Conservation (phyloP, 2,113 vertebrate genomes). For the Antennarius striatus region DNA sequence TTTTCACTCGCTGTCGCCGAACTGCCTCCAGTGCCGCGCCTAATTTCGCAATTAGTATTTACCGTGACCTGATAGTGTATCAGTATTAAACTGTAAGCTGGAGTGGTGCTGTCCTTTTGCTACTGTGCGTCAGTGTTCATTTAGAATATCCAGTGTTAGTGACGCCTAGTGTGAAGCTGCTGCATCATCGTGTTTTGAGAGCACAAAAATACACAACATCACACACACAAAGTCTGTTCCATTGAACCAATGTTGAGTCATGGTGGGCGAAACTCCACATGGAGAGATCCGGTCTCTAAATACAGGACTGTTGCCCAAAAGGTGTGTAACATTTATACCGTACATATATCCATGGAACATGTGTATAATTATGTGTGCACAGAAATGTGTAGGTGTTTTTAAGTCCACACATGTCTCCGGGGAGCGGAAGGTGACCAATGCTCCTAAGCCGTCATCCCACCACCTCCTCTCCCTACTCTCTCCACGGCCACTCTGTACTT, state of each 20-base stretch:
- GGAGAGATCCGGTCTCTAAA: slow-evolving; percentile 35
- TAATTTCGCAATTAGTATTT: slow-evolving; percentile 49
- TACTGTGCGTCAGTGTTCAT: slow-evolving; percentile 59
- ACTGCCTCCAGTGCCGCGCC: slow-evolving; percentile 34
- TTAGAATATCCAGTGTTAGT: slow-evolving; percentile 64
- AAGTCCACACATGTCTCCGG: slow-evolving; percentile 19
- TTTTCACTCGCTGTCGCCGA: slow-evolving; percentile 36
- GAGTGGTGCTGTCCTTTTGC: slow-evolving; percentile 42
- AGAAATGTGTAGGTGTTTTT: slow-evolving; percentile 34
- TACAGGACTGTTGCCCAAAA: slow-evolving; percentile 17
- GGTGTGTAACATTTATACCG: slow-evolving; percentile 11
- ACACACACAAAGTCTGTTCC: slow-evolving; percentile 58
- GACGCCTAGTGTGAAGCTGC: slow-evolving; percentile 66
- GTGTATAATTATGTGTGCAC: slow-evolving; percentile 27
- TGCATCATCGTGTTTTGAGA: slow-evolving; percentile 62
- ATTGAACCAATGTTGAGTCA: slow-evolving; percentile 59
- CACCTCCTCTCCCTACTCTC: slow-evolving; percentile 29
- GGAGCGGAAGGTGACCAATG: slow-evolving; percentile 53
- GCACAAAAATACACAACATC: slow-evolving; percentile 42
- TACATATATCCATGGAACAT: slow-evolving; percentile 11
- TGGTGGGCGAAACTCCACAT: slow-evolving; percentile 32
- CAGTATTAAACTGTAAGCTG: slow-evolving; percentile 23
- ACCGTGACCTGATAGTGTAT: slow-evolving; percentile 44
- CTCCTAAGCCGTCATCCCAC: slow-evolving; percentile 36
- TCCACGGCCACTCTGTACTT: slow-evolving; percentile 33